Conservation (phyloP, 2,797 vertebrate genomes). For the Thripadectes ignobilis region DNA sequence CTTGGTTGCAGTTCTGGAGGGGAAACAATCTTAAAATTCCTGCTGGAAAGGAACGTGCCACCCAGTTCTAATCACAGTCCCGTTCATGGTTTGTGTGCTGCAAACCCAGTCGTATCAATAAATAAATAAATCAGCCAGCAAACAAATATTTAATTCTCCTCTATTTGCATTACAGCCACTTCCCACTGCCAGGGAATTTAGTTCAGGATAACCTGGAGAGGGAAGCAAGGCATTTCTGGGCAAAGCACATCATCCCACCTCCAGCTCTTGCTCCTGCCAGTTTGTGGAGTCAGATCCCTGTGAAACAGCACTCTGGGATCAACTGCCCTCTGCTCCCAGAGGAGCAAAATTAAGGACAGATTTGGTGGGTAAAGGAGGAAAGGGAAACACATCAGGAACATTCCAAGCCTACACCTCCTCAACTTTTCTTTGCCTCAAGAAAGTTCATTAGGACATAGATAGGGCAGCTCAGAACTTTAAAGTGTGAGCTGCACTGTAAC, state of each 20-base stretch:
- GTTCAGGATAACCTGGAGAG: not conserved
- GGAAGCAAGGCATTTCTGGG: not conserved
- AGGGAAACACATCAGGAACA: not conserved
- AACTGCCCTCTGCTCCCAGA: not conserved
- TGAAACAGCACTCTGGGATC: rapidly evolving
- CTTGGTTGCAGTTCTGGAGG: not conserved
- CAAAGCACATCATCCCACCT: not conserved
- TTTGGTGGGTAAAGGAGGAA: not conserved
- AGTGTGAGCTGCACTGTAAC: rapidly evolving
- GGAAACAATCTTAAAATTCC: not conserved
- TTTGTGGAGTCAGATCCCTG: not conserved
- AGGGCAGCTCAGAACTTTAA: not conserved
- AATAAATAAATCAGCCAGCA: not conserved
- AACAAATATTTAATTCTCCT: not conserved
- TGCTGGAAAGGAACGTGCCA: not conserved
- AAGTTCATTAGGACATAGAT: not conserved
- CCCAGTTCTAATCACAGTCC: not conserved
- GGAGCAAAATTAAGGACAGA: not conserved
- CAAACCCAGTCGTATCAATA: not conserved
- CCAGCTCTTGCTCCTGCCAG: not conserved
- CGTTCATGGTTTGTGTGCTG: not conserved
- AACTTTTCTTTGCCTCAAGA: not conserved
- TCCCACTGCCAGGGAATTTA: not conserved
- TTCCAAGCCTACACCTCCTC: not conserved
- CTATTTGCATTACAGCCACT: not conserved